phyloP scores from a whole-genome alignment of 2,113 vertebrate species.

The Phocoena sinus region DNA sequence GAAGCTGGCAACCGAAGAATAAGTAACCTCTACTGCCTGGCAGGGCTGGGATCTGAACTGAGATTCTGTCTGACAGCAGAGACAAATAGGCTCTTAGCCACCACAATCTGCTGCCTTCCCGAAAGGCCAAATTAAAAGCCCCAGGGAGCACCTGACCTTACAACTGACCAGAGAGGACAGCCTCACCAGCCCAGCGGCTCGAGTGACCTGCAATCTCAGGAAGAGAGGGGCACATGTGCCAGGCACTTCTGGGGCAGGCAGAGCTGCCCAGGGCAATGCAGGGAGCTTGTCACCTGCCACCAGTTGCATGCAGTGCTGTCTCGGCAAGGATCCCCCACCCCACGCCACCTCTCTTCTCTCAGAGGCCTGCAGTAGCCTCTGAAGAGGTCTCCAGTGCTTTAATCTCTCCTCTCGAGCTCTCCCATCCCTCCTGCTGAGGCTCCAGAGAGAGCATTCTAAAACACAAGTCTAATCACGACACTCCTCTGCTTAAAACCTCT shows the following conservation, averaged over 20 bases:
- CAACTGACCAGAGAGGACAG: background rate
- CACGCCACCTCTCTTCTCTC: background rate
- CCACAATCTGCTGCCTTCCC: background rate
- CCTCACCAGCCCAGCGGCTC: background rate
- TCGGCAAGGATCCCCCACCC: background rate
- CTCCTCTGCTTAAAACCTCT: background rate
- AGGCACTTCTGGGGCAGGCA: background rate
- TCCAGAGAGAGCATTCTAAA: background rate
- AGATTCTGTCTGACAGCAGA: background rate
- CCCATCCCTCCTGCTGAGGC: background rate
- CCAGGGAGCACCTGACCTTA: background rate
- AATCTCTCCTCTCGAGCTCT: background rate
- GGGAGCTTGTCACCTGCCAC: background rate
- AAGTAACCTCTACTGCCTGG: background rate
- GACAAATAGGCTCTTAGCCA: background rate
- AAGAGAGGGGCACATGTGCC: background rate
- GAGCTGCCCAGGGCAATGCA: background rate
- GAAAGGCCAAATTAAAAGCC: conserved; percentile 11
- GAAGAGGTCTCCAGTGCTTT: background rate
- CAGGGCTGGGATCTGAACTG: background rate
- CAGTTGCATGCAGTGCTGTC: background rate
- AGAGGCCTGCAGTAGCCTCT: background rate
- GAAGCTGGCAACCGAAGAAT: background rate
- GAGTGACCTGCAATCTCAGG: background rate
- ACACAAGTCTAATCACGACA: background rate